Percentiles rank a stretch among this genome's conserved stretches.
These are phyloP conservation scores for Ispidina lecontei DNA, from an alignment of 2,797 vertebrate species.

Conservation along the genomic window DNA sequence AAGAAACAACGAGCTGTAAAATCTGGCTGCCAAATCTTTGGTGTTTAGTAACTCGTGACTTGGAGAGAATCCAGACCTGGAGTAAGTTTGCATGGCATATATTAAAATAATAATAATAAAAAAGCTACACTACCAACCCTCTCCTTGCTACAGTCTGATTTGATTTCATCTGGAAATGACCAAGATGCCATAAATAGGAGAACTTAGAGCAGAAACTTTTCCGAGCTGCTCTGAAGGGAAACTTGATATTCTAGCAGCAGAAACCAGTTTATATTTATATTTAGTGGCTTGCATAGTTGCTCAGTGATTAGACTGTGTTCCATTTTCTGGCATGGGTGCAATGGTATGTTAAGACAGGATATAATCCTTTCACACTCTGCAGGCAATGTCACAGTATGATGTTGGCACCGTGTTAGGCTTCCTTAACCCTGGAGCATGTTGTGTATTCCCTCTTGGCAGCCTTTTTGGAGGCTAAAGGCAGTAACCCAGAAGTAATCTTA, in stretches of 20 bases:
- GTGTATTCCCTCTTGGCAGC: constrained; percentile 77
- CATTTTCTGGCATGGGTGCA: constrained; percentile 76
- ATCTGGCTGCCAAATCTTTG: constrained; percentile 63
- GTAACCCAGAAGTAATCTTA: constrained; percentile 82
- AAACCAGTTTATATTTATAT: constrained; percentile 69
- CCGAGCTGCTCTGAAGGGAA: constrained; percentile 49
- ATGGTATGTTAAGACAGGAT: constrained; percentile 83
- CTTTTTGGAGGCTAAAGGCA: constrained; percentile 73
- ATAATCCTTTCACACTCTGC: constrained; percentile 84
- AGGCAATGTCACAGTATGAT: constrained; percentile 81
- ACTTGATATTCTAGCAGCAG: constrained; percentile 70
- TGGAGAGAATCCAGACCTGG: constrained; percentile 41
- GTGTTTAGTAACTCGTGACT: constrained; percentile 57
- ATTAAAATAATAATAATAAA: not conserved
- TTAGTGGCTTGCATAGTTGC: constrained; percentile 79
- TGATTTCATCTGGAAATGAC: constrained; percentile 47
- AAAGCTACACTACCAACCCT: not conserved
- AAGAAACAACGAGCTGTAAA: constrained; percentile 49
- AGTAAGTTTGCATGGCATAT: not conserved
- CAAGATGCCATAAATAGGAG: constrained; percentile 42
- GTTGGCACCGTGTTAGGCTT: constrained; percentile 81
- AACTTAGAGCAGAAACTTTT: not conserved
- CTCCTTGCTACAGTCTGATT: not conserved
- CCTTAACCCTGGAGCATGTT: constrained; percentile 82
- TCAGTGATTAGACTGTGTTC: constrained; percentile 76